Evolutionary conservation across 2,113 vertebrate species (phyloP).

Genomic region (Thalassarche chlororhynchos): DNA sequence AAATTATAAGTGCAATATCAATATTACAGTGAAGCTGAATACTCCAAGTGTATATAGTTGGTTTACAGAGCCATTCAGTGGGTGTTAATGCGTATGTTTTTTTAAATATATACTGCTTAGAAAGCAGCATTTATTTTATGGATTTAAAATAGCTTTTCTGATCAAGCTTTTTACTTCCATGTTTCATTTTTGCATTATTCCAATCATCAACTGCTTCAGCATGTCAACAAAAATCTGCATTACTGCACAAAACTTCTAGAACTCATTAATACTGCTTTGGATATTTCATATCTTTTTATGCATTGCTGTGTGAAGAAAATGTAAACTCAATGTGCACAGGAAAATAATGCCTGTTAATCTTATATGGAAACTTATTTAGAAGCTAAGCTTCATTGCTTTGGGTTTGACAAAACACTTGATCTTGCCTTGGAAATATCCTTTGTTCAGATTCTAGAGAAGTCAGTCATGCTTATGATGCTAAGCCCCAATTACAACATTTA

Average conservation of each 20-base stretch:
- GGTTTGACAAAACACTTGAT: neutral
- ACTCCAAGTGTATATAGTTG: neutral
- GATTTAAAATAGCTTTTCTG: neutral
- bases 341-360: neutral
- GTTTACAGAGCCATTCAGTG: neutral
- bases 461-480: neutral
- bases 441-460: neutral
- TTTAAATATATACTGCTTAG: neutral
- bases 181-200: neutral
- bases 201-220: neutral
- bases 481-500: neutral
- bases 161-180: rapidly evolving
- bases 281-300: neutral
- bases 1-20: neutral
- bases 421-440: neutral
- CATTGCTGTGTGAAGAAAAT: neutral
- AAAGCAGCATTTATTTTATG: neutral
- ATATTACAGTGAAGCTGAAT: neutral
- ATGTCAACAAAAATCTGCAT: rapidly evolving
- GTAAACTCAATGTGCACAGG: neutral
- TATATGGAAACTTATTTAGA: neutral
- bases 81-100: neutral
- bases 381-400: neutral
- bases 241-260: neutral
- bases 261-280: neutral